Evolutionary conservation across 2,888 invertebrate species (phyloP), one percentile per base, ranked within the genome.

Genomic region (Drosophila sordidula): DNA sequence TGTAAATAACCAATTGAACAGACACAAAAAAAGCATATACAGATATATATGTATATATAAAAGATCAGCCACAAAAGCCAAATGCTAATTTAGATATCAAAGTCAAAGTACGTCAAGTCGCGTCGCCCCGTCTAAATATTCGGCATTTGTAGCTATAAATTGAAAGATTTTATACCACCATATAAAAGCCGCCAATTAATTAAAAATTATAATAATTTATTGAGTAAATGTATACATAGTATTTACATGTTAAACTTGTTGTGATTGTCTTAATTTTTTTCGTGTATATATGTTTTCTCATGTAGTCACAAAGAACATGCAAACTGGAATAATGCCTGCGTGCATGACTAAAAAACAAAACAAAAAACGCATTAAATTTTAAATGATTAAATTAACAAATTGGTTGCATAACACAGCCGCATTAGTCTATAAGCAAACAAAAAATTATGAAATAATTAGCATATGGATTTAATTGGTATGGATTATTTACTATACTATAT

Each of bases 231-330:
- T 51, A 62, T 75, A 62, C 34, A 55, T 70, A 45, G 71, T 61
- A 66, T 80, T 84, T 80, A 80, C 85, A 84, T 65, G 70, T 69
- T 46, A 38, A 73, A 80, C 84, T 73, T 38, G 87, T 87, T 85
- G 62, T 9, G 55, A 29, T 49, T 29, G 42, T 18, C 32, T 32
- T 12, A 62, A 42, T 22, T 22, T 36, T 36, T 51, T 42, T 6
- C 26, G 16, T 12, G 29, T 29, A 29, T 29, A 29, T 52, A 44
- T 61, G 34, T 59, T 26, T 52, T 44, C 41, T 49, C 18, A 16
- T 29, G 18, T 41, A 25, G 26, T 51, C 12, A 38, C 8, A 8
- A 45, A 38, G 32, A 55, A 51, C 5, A 52, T 29, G 12, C 14
- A 47, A 78, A 58, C 51, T 55, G 54, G 61, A 77, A 50, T 77